Base-by-base conservation (phyloP, 2,797 vertebrate genomes). In the Rhinatrema bivittatum region DNA sequence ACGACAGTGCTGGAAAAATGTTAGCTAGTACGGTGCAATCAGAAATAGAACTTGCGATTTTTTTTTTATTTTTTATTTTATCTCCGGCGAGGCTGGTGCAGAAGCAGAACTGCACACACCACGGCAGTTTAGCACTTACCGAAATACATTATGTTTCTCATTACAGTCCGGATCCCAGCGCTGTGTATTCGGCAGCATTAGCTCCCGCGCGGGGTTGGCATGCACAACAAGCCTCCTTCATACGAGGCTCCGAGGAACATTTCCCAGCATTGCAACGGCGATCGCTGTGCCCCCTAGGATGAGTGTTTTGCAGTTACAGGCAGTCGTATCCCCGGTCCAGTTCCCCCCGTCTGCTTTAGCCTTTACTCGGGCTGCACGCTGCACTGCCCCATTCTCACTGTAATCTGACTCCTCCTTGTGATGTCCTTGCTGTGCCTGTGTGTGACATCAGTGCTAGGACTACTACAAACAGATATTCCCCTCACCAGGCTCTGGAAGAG, bases 101-200 rank as follows among this genome's bases (percentile, higher is more conserved):
- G 41, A 63, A 68, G 36, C 22, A 39, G 52, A 60, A 68, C 60
- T 36, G 41, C 73, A 65, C 59, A n/a, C 57, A 39, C 22, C 46
- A 41, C 20, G 17, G 56, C n/a, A n/a, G n/a, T n/a, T n/a, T n/a
- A 59, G 46, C 72, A 94, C 94, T 98, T 84, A 98, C 94, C 94
- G 70, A 98, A 93, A 87, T 94, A 98, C 90, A 98, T 93, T 84
- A 85, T 94, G 87, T 87, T 89, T 80, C 90, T 92, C 68, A 78
- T 86, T 83, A 68, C 84, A 79, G 72, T 68, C 70, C 79, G 74
- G 81, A 77, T 76, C 81, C 84, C 70, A 66, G 70, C 78, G 78
- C 85, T 76, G 70, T 68, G 72, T 77, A 69, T 71, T 79, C 76
- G 79, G 81, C 66, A 78, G 81, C 66, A 78, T 84, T 79, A 65